phyloP scores from a whole-genome alignment of 2,888 invertebrate species.

The Artemia sp. region DNA sequence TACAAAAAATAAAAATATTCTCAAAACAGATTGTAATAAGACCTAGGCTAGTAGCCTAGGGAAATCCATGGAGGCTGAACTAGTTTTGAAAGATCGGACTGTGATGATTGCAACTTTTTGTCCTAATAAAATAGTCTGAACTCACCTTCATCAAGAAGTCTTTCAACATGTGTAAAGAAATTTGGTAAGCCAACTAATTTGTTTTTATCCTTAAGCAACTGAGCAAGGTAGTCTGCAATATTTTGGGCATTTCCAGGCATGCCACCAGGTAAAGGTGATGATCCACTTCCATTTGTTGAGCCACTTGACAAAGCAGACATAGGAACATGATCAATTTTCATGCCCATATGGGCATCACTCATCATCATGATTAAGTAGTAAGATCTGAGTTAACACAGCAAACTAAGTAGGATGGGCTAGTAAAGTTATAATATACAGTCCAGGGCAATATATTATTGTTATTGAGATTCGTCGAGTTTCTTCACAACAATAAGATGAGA shows the following conservation, averaged over 20 bases:
- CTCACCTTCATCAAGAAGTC: slow-evolving; percentile 97
- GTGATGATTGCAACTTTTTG: neutral
- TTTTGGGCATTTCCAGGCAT: slow-evolving; percentile 58
- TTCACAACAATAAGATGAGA: too few relatives aligned
- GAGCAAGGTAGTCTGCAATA: slow-evolving; percentile 98
- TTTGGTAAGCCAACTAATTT: slow-evolving; percentile 98
- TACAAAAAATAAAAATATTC: too few relatives aligned
- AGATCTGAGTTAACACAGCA: too few relatives aligned
- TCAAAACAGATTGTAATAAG: slow-evolving; percentile 12
- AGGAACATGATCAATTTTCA: slow-evolving; percentile 13
- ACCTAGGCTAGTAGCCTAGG: neutral
- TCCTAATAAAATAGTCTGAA: slow-evolving; percentile 23
- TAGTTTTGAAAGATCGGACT: neutral
- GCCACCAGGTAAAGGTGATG: slow-evolving; percentile 15
- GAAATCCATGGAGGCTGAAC: slow-evolving; percentile 7
- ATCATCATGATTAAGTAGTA: neutral
- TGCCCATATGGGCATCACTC: slow-evolving; percentile 1
- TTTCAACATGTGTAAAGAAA: slow-evolving; percentile 97
- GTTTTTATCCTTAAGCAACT: slow-evolving; percentile 99
- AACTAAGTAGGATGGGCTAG: too few relatives aligned
- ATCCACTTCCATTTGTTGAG: neutral
- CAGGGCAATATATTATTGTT: too few relatives aligned
- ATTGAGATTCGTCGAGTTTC: too few relatives aligned
- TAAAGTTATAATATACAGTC: too few relatives aligned
- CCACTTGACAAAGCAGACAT: slow-evolving; percentile 3